phyloP scores from a whole-genome alignment of 2,113 vertebrate genomes.

The Chauna torquata region DNA sequence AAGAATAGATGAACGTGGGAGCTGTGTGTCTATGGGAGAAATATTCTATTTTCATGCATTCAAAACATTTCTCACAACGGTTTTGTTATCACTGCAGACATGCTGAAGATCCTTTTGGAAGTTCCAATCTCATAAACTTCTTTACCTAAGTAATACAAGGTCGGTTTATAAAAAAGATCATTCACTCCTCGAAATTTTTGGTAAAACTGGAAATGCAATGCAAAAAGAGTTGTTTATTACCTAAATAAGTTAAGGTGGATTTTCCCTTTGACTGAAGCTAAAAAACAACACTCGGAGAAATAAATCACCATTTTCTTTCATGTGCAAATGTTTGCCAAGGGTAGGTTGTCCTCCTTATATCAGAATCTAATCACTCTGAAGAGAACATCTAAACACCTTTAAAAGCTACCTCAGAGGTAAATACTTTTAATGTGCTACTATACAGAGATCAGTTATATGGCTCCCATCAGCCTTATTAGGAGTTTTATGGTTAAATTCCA shows the following conservation, averaged over 20 bases:
- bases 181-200: background rate
- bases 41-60: background rate
- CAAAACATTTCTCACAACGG: background rate
- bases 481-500: slow-evolving; percentile 2
- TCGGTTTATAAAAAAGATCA: background rate
- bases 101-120: background rate
- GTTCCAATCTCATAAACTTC: background rate
- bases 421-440: background rate
- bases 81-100: background rate
- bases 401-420: background rate
- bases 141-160: background rate
- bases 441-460: background rate
- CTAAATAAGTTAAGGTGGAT: background rate
- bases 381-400: background rate
- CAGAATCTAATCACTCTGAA: background rate
- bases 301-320: background rate
- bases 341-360: background rate
- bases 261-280: background rate
- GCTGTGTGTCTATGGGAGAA: background rate
- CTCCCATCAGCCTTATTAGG: background rate
- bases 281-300: background rate
- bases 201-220: background rate
- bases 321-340: rapidly evolving
- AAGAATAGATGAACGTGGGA: background rate
- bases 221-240: background rate